Percentiles rank a stretch among this genome's conserved stretches.
Evolutionary conservation across 2,113 vertebrate species (phyloP).

Genomic region (Trematomus loennbergii): DNA sequence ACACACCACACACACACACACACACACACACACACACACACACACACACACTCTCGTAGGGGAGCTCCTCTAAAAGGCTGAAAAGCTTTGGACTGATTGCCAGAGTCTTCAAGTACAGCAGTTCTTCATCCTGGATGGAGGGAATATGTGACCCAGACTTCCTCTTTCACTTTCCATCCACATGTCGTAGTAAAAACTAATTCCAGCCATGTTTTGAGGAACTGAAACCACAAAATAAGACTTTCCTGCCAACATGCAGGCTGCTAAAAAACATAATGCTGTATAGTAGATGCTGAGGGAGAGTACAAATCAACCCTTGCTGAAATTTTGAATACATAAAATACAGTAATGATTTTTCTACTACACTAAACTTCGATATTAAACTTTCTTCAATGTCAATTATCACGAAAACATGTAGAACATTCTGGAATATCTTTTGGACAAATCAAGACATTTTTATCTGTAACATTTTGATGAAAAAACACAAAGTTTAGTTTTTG

Average conservation of each 20-base stretch:
- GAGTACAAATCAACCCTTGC: neutral
- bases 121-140: slow-evolving; percentile 6
- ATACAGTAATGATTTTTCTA: neutral
- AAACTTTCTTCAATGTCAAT: no score
- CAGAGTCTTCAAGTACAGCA: slow-evolving; percentile 27
- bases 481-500: neutral
- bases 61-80: slow-evolving; percentile 17
- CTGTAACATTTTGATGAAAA: neutral
- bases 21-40: slow-evolving; percentile 1
- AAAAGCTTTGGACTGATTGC: slow-evolving; percentile 48
- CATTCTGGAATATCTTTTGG: neutral
- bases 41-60: slow-evolving; percentile 21
- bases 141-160: slow-evolving; percentile 27
- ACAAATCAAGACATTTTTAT: neutral
- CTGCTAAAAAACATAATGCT: neutral
- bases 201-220: neutral
- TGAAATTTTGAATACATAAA: neutral
- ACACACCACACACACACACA: neutral
- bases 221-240: neutral
- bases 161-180: slow-evolving; percentile 3
- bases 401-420: neutral
- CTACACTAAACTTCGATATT: neutral
- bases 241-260: neutral
- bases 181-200: neutral
- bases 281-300: neutral